Evolutionary conservation across 2,888 invertebrate genomes (phyloP).

Genomic region (Campopleginae sp.): DNA sequence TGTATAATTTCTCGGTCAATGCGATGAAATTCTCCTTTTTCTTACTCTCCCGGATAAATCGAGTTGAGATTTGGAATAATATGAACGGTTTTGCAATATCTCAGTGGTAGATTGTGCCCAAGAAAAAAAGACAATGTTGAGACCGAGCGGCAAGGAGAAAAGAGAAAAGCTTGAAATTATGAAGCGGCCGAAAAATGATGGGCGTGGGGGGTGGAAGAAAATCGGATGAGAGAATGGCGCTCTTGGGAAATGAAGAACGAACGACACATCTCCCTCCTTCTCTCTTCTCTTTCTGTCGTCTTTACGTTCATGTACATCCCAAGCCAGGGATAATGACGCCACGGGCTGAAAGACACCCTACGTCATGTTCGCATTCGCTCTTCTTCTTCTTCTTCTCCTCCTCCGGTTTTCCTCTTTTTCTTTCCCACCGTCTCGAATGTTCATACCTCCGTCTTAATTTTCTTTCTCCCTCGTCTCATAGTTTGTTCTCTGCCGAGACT

Average conservation of each 20-base stretch:
- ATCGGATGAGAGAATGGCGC: constrained; percentile 74
- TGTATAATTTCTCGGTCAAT: constrained; percentile 7
- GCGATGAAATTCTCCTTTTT: constrained; percentile 19
- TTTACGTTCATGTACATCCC: constrained; percentile 58
- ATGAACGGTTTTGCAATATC: constrained; percentile 51
- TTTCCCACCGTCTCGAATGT: background rate
- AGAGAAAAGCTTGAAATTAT: constrained; percentile 44
- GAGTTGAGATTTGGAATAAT: constrained; percentile 42
- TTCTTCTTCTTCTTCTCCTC: constrained; percentile 32
- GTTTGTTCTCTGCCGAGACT: constrained; percentile 22
- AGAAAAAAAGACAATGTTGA: constrained; percentile 11
- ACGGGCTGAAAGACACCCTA: constrained; percentile 66
- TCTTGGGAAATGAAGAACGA: constrained; percentile 80
- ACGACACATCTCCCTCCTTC: constrained; percentile 66
- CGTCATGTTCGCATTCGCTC: constrained; percentile 62
- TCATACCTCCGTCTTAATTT: constrained; percentile 41
- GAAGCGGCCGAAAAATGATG: constrained; percentile 57
- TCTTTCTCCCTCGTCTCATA: constrained; percentile 18
- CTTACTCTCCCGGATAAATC: constrained; percentile 23
- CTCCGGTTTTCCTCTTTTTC: background rate
- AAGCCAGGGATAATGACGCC: constrained; percentile 64
- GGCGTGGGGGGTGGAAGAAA: constrained; percentile 66
- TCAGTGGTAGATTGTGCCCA: constrained; percentile 16
- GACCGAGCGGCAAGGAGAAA: background rate
- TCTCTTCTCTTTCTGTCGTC: constrained; percentile 64